phyloP scores from a whole-genome alignment of 2,113 vertebrate genomes.

The Oxyura jamaicensis region DNA sequence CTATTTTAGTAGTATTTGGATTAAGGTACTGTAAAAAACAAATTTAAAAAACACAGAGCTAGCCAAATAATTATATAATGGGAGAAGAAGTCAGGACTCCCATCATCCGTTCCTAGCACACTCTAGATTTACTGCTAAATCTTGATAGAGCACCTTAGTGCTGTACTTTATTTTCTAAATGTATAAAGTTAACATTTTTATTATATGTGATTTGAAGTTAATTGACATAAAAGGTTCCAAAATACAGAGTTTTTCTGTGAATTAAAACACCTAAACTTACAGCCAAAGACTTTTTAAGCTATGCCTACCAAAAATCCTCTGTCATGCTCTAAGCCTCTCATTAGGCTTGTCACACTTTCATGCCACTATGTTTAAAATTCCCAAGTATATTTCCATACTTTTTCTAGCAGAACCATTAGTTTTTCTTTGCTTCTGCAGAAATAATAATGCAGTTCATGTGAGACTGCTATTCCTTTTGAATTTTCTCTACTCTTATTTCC shows the following conservation, averaged over 20 bases:
- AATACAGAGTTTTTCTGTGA: background rate
- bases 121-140: background rate
- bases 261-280: background rate
- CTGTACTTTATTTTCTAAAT: background rate
- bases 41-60: background rate
- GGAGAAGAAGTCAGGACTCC: background rate
- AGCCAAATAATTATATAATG: background rate
- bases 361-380: background rate
- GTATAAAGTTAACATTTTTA: background rate
- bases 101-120: background rate
- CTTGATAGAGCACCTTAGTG: background rate
- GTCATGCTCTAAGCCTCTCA: background rate
- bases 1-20: conserved; percentile 23
- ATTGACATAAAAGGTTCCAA: background rate
- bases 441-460: background rate
- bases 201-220: background rate
- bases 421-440: background rate
- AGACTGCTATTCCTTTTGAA: background rate
- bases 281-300: background rate
- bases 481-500: background rate
- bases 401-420: background rate
- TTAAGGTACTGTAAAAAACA: conserved; percentile 22
- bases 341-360: background rate
- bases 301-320: background rate
- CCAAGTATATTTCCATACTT: background rate